Evolutionary conservation across 1,140 invertebrate genomes (phyloP).

Genomic region (Trichonephila clavipes): DNA sequence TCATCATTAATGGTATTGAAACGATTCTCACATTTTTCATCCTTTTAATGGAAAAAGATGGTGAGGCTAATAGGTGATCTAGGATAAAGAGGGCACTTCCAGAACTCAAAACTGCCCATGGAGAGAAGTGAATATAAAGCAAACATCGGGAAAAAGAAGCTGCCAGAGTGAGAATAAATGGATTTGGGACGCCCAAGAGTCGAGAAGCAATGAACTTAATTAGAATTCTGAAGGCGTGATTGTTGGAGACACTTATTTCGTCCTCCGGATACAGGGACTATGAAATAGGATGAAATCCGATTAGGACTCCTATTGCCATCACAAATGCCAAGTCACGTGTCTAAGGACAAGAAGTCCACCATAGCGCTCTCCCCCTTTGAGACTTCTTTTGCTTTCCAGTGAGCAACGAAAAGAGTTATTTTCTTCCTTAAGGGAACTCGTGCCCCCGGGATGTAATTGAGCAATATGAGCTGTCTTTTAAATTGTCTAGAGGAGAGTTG

Average conservation of each 20-base stretch:
- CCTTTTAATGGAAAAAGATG: not conserved
- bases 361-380: not conserved
- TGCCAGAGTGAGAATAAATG: slow-evolving; percentile 10
- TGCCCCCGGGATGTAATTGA: not conserved
- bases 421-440: not conserved
- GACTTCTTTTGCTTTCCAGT: not conserved
- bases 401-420: not conserved
- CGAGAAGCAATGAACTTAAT: slow-evolving; percentile 46
- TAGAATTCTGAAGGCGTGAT: slow-evolving; percentile 48
- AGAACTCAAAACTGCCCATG: not conserved
- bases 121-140: not conserved
- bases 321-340: slow-evolving; percentile 7
- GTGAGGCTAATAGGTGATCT: not conserved
- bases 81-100: not conserved
- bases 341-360: not conserved
- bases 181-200: slow-evolving; percentile 14
- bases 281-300: slow-evolving; percentile 49
- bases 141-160: not conserved
- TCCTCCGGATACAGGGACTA: slow-evolving; percentile 37
- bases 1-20: not conserved
- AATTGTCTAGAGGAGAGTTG: not conserved
- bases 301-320: slow-evolving; percentile 32
- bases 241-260: slow-evolving; percentile 52
- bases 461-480: not conserved
- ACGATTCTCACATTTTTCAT: not conserved